Percentiles rank a stretch among this genome's conserved stretches.
phyloP scores from a whole-genome alignment of 2,113 vertebrate genomes.

The Ceyx cyanopectus region DNA sequence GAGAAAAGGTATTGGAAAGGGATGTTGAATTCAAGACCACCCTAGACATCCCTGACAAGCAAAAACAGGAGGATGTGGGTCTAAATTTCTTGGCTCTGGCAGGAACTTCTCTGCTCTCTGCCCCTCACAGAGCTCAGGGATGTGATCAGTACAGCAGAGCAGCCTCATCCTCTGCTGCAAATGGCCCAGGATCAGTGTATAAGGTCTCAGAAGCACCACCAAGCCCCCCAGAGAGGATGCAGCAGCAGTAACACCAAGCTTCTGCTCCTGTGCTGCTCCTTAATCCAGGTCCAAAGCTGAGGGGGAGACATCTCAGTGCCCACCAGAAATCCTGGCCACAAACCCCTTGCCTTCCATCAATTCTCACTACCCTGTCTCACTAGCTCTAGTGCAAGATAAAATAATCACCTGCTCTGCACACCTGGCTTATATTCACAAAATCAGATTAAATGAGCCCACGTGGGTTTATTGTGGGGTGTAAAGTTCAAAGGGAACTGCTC shows the following conservation, averaged over 20 bases:
- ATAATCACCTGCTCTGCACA: not conserved
- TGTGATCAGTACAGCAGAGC: not conserved
- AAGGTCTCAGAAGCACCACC: not conserved
- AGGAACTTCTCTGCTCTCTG: not conserved
- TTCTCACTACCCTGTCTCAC: not conserved
- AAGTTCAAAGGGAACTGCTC: not conserved
- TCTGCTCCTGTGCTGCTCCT: too few relatives aligned
- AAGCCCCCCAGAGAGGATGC: too few relatives aligned
- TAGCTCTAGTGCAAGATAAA: not conserved
- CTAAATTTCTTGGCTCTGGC: not conserved
- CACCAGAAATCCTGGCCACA: not conserved
- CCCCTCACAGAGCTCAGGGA: not conserved
- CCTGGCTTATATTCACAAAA: not conserved
- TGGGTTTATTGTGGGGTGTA: not conserved
- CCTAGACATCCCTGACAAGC: not conserved
- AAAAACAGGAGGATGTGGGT: not conserved
- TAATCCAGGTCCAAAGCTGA: not conserved
- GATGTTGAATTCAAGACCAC: not conserved
- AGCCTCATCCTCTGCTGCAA: not conserved
- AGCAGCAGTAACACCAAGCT: not conserved
- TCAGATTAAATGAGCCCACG: not conserved
- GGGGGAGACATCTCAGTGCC: not conserved
- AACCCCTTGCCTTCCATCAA: accelerated
- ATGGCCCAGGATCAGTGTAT: accelerated
- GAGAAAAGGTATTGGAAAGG: not conserved